A percentile compares a stretch with the other conserved stretches of the same genome.
phyloP scores from a whole-genome alignment of 2,888 invertebrate species.

The Caenorhabditis japonica region DNA sequence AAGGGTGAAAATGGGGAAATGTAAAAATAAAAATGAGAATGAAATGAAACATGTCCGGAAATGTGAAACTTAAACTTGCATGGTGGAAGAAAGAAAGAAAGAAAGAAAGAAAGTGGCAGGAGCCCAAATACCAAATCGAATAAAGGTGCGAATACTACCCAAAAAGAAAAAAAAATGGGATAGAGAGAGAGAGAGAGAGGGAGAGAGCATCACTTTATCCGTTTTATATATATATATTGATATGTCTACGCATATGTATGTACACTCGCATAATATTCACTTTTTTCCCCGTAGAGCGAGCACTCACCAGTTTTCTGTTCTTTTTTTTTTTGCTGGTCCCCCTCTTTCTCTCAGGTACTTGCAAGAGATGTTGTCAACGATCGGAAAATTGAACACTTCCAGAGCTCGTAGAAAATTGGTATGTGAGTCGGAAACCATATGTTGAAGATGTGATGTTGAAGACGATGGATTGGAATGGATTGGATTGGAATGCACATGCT shows the following conservation, averaged over 20 bases:
- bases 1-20: slow-evolving; percentile 24
- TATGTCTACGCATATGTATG: slow-evolving; percentile 43
- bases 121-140: too few relatives aligned
- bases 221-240: slow-evolving; percentile 47
- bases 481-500: too few relatives aligned
- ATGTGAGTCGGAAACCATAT: slow-evolving; percentile 43
- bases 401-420: slow-evolving; percentile 40
- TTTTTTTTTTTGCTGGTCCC: slow-evolving; percentile 23
- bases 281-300: too few relatives aligned
- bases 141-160: slow-evolving; percentile 29
- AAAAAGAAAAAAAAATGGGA: slow-evolving; percentile 1
- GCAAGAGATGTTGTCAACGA: slow-evolving; percentile 3
- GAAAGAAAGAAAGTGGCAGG: too few relatives aligned
- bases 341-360: slow-evolving; percentile 7
- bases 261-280: slow-evolving; percentile 47
- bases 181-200: slow-evolving; percentile 2
- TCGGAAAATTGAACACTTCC: background rate
- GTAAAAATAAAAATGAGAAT: too few relatives aligned
- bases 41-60: slow-evolving; percentile 26
- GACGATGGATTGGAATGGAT: background rate
- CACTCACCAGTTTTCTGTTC: slow-evolving; percentile 15
- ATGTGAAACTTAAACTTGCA: slow-evolving; percentile 21
- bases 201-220: slow-evolving; percentile 32
- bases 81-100: background rate
- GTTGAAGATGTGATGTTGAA: slow-evolving; percentile 3